phyloP scores from a whole-genome alignment of 2,797 vertebrate genomes.

The Huso huso region DNA sequence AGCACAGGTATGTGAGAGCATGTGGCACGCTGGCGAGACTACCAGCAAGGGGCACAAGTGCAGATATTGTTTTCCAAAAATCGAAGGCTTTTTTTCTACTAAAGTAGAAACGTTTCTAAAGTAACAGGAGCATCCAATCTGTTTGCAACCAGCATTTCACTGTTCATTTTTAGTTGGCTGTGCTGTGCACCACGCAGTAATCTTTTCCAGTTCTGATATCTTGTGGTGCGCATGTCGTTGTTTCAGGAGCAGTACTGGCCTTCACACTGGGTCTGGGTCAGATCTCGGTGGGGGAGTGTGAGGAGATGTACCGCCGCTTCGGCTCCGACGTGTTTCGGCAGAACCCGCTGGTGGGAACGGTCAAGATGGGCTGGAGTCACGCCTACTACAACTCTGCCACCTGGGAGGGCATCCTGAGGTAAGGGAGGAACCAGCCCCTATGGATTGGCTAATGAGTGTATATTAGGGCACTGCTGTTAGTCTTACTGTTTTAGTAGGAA shows the following conservation, averaged over 20 bases:
- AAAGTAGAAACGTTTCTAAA: not conserved
- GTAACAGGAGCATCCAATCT: not conserved
- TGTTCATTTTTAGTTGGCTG: not conserved
- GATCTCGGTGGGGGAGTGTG: conserved; percentile 56
- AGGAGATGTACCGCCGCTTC: conserved; percentile 57
- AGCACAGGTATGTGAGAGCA: conserved; percentile 52
- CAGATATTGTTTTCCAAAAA: not conserved
- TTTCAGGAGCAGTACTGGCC: conserved; percentile 54
- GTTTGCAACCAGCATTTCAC: not conserved
- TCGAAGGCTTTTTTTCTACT: not conserved
- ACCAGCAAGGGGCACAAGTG: not conserved
- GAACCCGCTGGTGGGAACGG: conserved; percentile 54
- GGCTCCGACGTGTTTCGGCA: conserved; percentile 60
- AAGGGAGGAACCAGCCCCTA: not conserved
- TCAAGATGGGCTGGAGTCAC: conserved; percentile 66
- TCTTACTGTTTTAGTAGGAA: too few species aligned
- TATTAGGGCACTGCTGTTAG: not conserved
- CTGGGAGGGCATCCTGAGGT: conserved; percentile 59
- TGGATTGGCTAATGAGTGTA: not conserved
- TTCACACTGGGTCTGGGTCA: conserved; percentile 57
- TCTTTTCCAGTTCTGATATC: not conserved
- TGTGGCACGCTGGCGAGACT: not conserved
- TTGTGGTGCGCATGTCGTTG: not conserved
- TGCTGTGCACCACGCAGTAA: not conserved
- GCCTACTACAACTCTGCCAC: conserved; percentile 62